Percentiles rank a stretch among this genome's conserved stretches.
These are phyloP conservation scores for Papilio machaon DNA, from an alignment of 1,140 invertebrate genomes.

Conservation along the genomic window DNA sequence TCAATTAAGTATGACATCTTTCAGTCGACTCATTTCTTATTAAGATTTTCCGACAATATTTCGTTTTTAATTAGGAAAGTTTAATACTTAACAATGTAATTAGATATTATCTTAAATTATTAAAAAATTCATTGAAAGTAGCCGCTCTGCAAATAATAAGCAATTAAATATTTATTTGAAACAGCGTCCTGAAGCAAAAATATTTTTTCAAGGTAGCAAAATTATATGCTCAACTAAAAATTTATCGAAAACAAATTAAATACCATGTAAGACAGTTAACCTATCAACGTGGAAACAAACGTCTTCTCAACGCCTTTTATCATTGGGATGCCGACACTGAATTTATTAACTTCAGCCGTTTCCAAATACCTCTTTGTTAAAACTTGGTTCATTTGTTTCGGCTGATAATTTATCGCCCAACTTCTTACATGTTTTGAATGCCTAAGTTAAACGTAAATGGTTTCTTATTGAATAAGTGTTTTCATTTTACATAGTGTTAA, in stretches of 20 bases:
- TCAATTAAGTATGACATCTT: conserved; percentile 32
- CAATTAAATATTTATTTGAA: too few species aligned
- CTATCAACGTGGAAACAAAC: neutral
- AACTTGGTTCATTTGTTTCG: conserved; percentile 14
- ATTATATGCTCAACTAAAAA: neutral
- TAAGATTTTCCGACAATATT: neutral
- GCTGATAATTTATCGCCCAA: conserved; percentile 11
- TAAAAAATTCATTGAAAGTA: too few species aligned
- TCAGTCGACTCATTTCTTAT: conserved; percentile 13
- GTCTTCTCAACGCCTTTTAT: neutral
- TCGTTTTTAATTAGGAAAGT: neutral
- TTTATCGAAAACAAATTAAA: neutral
- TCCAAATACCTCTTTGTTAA: conserved; percentile 20
- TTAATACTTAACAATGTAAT: neutral
- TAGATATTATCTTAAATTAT: neutral
- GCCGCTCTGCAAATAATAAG: too few species aligned
- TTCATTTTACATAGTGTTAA: neutral
- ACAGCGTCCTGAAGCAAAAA: too few species aligned
- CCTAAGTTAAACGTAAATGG: neutral
- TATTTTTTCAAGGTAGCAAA: too few species aligned
- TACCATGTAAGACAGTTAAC: neutral
- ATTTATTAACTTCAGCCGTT: conserved; percentile 18
- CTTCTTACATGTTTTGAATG: conserved; percentile 21
- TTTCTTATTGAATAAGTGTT: conserved; percentile 7
- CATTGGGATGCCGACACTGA: conserved; percentile 11